phyloP scores from a whole-genome alignment of 2,888 invertebrate species.

The Heliconius sara region DNA sequence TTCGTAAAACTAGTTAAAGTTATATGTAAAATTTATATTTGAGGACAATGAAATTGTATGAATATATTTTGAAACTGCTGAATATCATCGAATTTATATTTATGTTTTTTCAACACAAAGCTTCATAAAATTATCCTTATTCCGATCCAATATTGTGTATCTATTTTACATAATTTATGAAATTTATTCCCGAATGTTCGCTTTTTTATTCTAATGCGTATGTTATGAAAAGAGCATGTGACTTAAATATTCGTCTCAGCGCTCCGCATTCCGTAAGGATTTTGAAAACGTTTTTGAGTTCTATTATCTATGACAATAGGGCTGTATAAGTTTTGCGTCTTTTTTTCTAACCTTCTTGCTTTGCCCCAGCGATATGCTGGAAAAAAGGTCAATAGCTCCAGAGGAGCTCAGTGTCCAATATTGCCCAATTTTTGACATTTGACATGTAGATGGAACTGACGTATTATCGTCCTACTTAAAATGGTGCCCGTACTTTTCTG shows the following conservation, averaged over 20 bases:
- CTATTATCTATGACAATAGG: conserved; percentile 19
- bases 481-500: no score
- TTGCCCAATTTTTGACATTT: no score
- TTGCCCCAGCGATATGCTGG: not conserved
- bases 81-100: not conserved
- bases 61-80: no score
- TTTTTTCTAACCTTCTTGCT: not conserved
- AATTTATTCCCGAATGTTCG: conserved; percentile 44
- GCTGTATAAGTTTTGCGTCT: not conserved
- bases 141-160: conserved; percentile 7
- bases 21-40: no score
- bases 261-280: not conserved
- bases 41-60: no score
- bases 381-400: not conserved
- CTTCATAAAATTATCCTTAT: not conserved
- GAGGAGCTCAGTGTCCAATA: not conserved
- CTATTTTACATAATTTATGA: conserved; percentile 48
- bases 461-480: no score
- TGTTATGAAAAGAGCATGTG: conserved; percentile 46
- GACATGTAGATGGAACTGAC: no score
- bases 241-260: conserved; percentile 35
- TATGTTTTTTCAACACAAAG: not conserved
- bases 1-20: not conserved
- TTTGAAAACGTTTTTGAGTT: conserved; percentile 18
- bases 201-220: conserved; percentile 47